Evolutionary conservation across 1,140 invertebrate species (phyloP).

Genomic region (Pseudoatta argentina): DNA sequence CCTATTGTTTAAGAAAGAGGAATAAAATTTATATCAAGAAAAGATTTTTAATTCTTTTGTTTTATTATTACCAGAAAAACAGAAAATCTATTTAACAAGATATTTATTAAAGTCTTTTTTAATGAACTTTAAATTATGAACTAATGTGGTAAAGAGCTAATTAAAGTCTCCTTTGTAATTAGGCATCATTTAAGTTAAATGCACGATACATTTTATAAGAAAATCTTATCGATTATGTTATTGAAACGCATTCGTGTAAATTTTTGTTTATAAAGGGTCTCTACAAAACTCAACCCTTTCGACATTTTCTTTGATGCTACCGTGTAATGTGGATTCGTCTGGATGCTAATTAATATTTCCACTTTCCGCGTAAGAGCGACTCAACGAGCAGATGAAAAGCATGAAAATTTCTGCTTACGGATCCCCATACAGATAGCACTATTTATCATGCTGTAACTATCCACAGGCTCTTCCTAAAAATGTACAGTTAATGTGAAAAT

Average conservation of each 20-base stretch:
- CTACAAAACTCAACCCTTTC: slow-evolving; percentile 20
- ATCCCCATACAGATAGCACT: not conserved
- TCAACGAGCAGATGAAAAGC: slow-evolving; percentile 25
- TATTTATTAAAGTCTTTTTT: not conserved
- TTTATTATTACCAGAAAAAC: not conserved
- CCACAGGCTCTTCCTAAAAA: not conserved
- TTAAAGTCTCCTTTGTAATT: not conserved
- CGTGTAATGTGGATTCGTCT: slow-evolving; percentile 14
- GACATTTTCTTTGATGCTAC: slow-evolving; percentile 31
- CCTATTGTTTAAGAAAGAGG: not conserved
- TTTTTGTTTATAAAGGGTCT: not conserved
- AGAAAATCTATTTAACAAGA: not conserved
- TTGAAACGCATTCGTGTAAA: not conserved
- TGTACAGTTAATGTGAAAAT: not conserved
- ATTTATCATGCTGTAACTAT: not conserved
- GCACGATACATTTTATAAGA: slow-evolving; percentile 4
- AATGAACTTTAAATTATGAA: not conserved
- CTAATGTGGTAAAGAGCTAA: not conserved
- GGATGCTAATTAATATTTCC: slow-evolving; percentile 59
- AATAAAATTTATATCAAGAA: slow-evolving; percentile 5
- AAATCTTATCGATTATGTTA: slow-evolving; percentile 35
- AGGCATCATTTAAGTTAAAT: not conserved
- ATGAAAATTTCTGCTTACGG: not conserved
- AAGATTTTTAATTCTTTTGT: not conserved
- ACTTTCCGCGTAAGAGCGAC: slow-evolving; percentile 27